phyloP scores from a whole-genome alignment of 2,888 invertebrate species.

The Thera obeliscata region DNA sequence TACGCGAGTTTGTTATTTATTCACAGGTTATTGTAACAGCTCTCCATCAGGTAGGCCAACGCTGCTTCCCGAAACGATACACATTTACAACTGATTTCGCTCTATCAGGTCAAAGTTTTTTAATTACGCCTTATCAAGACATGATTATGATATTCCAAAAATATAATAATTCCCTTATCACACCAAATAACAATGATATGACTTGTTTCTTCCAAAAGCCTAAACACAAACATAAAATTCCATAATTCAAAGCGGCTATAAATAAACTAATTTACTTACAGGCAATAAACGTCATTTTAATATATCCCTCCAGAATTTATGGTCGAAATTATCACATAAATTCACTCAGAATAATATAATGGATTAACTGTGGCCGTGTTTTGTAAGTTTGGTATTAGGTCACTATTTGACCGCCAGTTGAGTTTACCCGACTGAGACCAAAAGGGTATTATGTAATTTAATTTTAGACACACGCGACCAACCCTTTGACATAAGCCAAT shows the following conservation, averaged over 20 bases:
- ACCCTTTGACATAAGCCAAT: slow-evolving; percentile 32
- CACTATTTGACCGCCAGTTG: slow-evolving; percentile 12
- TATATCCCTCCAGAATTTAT: slow-evolving; percentile 59
- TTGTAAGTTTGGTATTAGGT: slow-evolving; percentile 24
- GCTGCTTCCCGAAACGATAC: too few species aligned
- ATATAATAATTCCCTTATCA: too few species aligned
- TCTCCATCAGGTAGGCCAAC: too few species aligned
- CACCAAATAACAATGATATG: too few species aligned
- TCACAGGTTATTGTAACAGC: too few species aligned
- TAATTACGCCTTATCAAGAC: too few species aligned
- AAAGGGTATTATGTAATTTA: slow-evolving; percentile 3
- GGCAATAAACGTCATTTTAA: slow-evolving; percentile 63
- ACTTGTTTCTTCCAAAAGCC: not conserved
- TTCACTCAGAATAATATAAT: slow-evolving; percentile 34
- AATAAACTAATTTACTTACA: slow-evolving; percentile 63
- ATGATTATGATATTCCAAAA: too few species aligned
- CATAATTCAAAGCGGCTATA: slow-evolving; percentile 43
- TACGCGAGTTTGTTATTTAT: too few species aligned
- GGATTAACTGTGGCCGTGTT: slow-evolving; percentile 20
- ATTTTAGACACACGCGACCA: slow-evolving; percentile 25
- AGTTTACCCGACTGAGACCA: slow-evolving; percentile 5
- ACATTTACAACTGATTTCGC: too few species aligned
- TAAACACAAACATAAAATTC: slow-evolving; percentile 9
- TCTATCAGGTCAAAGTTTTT: too few species aligned
- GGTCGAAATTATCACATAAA: slow-evolving; percentile 46